A percentile compares a stretch with the other conserved stretches of the same genome.
Conservation (phyloP, 2,797 vertebrate genomes). For the Carduelis carduelis region DNA sequence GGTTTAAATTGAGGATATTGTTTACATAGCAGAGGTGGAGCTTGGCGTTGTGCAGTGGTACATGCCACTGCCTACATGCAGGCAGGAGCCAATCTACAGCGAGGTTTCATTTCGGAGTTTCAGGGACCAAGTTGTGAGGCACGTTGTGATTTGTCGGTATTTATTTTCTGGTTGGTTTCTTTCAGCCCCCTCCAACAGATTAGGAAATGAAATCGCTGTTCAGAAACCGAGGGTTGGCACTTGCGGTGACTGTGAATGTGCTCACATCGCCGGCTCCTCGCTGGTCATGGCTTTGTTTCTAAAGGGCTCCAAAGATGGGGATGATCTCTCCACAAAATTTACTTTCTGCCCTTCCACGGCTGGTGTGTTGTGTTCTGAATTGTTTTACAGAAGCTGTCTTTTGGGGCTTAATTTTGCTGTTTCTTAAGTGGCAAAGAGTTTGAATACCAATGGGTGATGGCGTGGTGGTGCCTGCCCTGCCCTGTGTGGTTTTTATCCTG, state of each 20-base stretch:
- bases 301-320: not conserved
- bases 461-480: not conserved
- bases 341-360: not conserved
- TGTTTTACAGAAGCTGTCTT: not conserved
- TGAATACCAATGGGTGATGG: not conserved
- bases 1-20: slow-evolving; percentile 55
- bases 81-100: slow-evolving; percentile 2
- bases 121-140: not conserved
- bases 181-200: slow-evolving; percentile 10
- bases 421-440: not conserved
- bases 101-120: slow-evolving; percentile 7
- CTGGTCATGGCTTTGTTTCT: not conserved
- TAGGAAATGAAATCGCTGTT: slow-evolving; percentile 26
- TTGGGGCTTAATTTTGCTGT: not conserved
- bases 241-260: not conserved
- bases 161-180: slow-evolving; percentile 37
- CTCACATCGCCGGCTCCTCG: not conserved
- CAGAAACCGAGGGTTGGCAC: not conserved
- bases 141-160: not conserved
- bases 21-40: slow-evolving; percentile 65
- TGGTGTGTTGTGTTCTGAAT: not conserved
- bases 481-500: not conserved
- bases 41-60: not conserved
- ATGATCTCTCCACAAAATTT: not conserved
- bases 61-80: slow-evolving; percentile 9